Base-by-base conservation (phyloP, 1,140 invertebrate genomes). In the Solen grandis region DNA sequence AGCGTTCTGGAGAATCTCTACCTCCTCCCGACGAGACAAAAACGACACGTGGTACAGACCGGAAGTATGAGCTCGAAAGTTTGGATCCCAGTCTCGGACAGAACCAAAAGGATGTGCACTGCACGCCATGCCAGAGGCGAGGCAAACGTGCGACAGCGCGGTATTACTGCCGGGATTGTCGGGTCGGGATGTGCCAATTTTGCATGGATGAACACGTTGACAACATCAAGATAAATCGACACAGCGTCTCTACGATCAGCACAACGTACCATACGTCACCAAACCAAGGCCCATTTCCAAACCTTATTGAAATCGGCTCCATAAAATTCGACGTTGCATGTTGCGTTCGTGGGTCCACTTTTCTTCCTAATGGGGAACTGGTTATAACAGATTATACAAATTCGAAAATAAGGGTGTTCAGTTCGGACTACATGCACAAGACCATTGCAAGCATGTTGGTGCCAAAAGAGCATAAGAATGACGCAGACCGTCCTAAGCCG, bases 311-410 rank as follows among this genome's bases (percentile, higher is more conserved):
- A 50, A 78, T 78, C 16, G 75, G 75, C 10, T 66, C 75, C 5
- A 78, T 69, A 1, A 78, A 78, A 41, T 78, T 78, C 50, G 75
- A 78, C 54, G 65, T 78, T n/a, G 75, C 68, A 60, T 68, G 46
- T 29, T 59, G 46, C 29, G 13, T 78, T 5, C 62, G 50, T 57
- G 75, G 75, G 16, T 68, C 63, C 19, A 50, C 75, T 27, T 78
- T 78, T 57, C 27, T 78, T 10, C 75, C 63, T 14, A 60, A 78
- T 60, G 75, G 75, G 22, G 75, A 78, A 46, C 52, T 78, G 2
- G 75, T 78, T 5, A 38, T 78, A 5, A 78, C 63, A 14, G 75
- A 78, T 50, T 78, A 55, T 27, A 69, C 75, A 3, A 69, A 78
- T 65, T 68, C 75, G 0, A 68, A 66, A 35, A 78, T 78, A 14